These are phyloP conservation scores for Isurus oxyrinchus DNA, from an alignment of 2,113 vertebrate genomes.

Conservation along the genomic window DNA sequence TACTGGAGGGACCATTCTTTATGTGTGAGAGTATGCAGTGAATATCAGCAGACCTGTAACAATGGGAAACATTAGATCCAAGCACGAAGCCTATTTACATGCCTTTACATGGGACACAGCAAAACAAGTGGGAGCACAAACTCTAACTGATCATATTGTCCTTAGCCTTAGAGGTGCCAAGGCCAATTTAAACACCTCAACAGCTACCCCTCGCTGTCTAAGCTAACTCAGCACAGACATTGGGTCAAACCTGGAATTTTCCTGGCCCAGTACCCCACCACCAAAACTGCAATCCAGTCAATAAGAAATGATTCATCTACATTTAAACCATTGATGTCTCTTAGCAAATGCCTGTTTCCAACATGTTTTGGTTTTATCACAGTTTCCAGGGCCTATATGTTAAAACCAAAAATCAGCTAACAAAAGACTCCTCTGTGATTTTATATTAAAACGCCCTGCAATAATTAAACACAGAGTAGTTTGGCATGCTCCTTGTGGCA, in stretches of 20 bases:
- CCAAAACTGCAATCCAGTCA: not conserved
- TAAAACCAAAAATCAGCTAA: not conserved
- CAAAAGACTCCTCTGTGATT: not conserved
- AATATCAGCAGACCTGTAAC: not conserved
- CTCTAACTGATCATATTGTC: not conserved
- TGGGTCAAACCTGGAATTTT: not conserved
- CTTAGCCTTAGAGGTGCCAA: not conserved
- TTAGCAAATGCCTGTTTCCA: not conserved
- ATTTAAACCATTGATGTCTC: not conserved
- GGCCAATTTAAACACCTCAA: not conserved
- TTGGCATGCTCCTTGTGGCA: not conserved
- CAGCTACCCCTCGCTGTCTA: not conserved
- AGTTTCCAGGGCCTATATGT: not conserved
- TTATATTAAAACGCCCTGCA: not conserved
- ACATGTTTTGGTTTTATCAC: not conserved
- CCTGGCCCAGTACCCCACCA: not conserved
- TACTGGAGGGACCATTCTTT: not conserved
- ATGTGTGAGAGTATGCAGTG: not conserved
- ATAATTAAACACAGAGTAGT: not conserved
- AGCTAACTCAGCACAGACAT: not conserved
- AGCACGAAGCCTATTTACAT: not conserved
- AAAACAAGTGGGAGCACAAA: not conserved
- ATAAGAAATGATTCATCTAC: not conserved
- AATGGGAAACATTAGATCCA: not conserved
- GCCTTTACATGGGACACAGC: not conserved